Evolutionary conservation across 2,888 invertebrate species (phyloP).

Genomic region (Lysandra coridon): DNA sequence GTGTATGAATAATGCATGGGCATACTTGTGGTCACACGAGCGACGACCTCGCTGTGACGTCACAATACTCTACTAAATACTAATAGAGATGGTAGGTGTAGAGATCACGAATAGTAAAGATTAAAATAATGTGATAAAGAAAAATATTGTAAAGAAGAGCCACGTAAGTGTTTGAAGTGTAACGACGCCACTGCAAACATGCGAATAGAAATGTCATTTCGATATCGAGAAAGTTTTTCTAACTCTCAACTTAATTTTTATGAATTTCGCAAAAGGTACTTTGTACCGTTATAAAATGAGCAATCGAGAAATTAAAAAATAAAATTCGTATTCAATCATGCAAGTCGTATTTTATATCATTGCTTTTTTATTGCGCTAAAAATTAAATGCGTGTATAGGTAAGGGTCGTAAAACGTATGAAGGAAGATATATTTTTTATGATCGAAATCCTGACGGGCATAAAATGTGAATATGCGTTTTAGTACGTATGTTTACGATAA

Average conservation of each 20-base stretch:
- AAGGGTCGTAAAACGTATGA: background rate
- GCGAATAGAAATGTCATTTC: background rate
- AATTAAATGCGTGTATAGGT: background rate
- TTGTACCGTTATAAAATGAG: background rate
- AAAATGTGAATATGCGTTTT: background rate
- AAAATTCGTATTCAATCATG: background rate
- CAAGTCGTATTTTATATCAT: background rate
- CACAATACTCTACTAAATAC: background rate
- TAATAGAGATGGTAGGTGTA: no score
- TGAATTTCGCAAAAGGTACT: background rate
- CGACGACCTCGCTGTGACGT: constrained; percentile 13
- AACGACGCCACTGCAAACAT: background rate
- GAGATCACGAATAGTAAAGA: background rate
- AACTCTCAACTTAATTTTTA: background rate
- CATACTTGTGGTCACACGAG: constrained; percentile 2
- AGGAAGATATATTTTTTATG: background rate
- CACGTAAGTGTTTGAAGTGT: background rate
- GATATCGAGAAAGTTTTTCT: no score
- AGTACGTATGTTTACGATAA: background rate
- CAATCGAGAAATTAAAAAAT: background rate
- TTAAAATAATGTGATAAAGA: background rate
- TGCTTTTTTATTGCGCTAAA: background rate
- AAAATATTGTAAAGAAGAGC: background rate
- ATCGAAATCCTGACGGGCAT: background rate
- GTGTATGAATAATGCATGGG: constrained; percentile 61